Evolutionary conservation across 2,113 vertebrate species (phyloP).

Genomic region (Spea bombifrons): DNA sequence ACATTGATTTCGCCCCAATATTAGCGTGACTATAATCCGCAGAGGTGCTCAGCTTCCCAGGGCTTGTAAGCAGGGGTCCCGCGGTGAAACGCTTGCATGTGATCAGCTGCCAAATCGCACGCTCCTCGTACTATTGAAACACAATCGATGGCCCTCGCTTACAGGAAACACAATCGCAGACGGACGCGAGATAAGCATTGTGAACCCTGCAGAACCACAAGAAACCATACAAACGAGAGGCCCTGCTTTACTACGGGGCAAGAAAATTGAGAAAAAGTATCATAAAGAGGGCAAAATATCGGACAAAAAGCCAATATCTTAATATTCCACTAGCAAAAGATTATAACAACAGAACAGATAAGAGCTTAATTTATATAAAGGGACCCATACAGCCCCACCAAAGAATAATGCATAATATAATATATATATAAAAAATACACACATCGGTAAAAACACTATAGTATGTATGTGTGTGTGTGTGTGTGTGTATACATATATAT

Average conservation of each 20-base stretch:
- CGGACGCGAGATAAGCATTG: slow-evolving; percentile 25
- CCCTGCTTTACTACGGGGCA: too few species aligned
- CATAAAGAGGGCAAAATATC: too few species aligned
- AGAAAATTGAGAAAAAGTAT: too few species aligned
- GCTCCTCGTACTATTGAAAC: slow-evolving; percentile 45
- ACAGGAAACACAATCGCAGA: slow-evolving; percentile 31
- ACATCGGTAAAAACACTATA: too few species aligned
- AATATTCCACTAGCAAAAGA: not conserved
- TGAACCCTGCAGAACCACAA: not conserved
- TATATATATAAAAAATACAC: too few species aligned
- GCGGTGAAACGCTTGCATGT: slow-evolving; percentile 43
- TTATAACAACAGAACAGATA: not conserved
- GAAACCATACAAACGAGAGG: not conserved
- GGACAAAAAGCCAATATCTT: not conserved
- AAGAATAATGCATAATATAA: too few species aligned
- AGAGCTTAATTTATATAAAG: too few species aligned
- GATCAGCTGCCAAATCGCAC: slow-evolving; percentile 48
- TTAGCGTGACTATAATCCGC: not conserved
- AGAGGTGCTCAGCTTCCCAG: slow-evolving; percentile 54
- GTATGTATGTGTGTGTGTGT: too few species aligned
- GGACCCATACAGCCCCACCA: too few species aligned
- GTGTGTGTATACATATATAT: too few species aligned
- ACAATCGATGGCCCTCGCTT: slow-evolving; percentile 26
- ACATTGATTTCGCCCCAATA: too few species aligned
- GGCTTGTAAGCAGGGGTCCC: slow-evolving; percentile 21